phyloP scores from a whole-genome alignment of 1,140 invertebrate species.

The Drosophila triauraria region DNA sequence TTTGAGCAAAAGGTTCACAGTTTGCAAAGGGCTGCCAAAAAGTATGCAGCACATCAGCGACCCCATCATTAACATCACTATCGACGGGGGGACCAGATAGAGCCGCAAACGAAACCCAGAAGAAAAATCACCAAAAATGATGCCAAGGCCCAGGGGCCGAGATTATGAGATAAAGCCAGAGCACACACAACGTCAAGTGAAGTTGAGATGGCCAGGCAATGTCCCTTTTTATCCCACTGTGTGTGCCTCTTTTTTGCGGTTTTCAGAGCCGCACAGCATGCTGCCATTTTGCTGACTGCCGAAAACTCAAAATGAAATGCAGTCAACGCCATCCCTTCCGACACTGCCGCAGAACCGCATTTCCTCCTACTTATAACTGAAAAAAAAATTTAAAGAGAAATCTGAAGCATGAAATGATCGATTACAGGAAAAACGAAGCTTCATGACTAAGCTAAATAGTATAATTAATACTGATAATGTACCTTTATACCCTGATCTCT shows the following conservation, averaged over 20 bases:
- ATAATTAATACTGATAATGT: too few relatives aligned
- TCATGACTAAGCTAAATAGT: not conserved
- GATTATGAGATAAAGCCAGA: slow-evolving; percentile 67
- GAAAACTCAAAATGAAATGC: slow-evolving; percentile 70
- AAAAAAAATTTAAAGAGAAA: not conserved
- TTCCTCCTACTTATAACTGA: not conserved
- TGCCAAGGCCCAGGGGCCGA: slow-evolving; percentile 48
- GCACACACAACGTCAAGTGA: slow-evolving; percentile 2
- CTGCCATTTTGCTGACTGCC: slow-evolving; percentile 69
- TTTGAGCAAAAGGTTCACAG: slow-evolving; percentile 10
- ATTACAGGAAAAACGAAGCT: not conserved
- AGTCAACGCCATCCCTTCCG: slow-evolving; percentile 49
- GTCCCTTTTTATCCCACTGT: slow-evolving; percentile 4
- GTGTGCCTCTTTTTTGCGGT: slow-evolving; percentile 22
- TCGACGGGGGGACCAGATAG: slow-evolving; percentile 13
- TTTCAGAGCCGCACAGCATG: slow-evolving; percentile 58
- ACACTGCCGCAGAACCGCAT: slow-evolving; percentile 22
- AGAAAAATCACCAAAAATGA: slow-evolving; percentile 48
- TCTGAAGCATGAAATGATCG: too few relatives aligned
- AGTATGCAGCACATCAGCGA: slow-evolving; percentile 38
- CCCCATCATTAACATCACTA: slow-evolving; percentile 72
- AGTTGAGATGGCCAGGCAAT: slow-evolving; percentile 31
- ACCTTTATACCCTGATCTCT: too few relatives aligned
- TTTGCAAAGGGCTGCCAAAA: slow-evolving; percentile 19
- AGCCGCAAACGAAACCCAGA: slow-evolving; percentile 11